Conservation (phyloP, 1,140 invertebrate genomes). For the Coptotermes formosanus region DNA sequence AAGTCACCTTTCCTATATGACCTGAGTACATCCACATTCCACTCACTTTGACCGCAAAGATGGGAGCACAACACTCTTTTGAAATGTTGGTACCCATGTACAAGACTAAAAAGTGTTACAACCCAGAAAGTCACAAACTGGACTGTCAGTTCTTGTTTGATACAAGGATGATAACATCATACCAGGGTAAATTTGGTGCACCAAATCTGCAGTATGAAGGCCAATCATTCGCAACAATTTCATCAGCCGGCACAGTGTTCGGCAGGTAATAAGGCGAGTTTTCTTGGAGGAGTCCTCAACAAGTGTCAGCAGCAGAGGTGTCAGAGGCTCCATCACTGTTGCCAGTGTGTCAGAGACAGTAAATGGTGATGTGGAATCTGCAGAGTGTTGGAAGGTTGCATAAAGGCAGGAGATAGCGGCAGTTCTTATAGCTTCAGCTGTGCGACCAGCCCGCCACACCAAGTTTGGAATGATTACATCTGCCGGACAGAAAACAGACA, state of each 20-base stretch:
- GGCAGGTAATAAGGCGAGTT: conserved; percentile 62
- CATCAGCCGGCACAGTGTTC: conserved; percentile 52
- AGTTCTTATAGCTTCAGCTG: conserved; percentile 75
- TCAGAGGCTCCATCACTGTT: conserved; percentile 50
- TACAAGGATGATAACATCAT: not conserved
- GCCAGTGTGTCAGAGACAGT: conserved; percentile 44
- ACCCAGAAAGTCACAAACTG: no score
- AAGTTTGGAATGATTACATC: conserved; percentile 73
- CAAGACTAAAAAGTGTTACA: no score
- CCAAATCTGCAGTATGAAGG: conserved; percentile 40
- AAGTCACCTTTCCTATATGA: no score
- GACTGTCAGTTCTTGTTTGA: no score
- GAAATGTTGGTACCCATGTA: no score
- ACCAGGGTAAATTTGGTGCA: conserved; percentile 50
- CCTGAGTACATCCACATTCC: no score
- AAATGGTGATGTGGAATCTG: conserved; percentile 28
- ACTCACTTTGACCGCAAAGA: no score
- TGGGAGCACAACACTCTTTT: no score
- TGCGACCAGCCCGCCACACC: conserved; percentile 78
- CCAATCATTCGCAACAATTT: conserved; percentile 34
- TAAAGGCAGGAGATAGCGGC: conserved; percentile 74
- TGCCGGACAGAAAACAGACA: conserved; percentile 35
- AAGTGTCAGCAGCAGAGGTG: conserved; percentile 56
- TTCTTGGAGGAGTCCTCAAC: conserved; percentile 65
- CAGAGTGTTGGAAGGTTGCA: conserved; percentile 53